Percentiles rank a stretch among this genome's conserved stretches.
These are phyloP conservation scores for Tupiocoris notatus DNA, from an alignment of 2,888 invertebrate genomes.

Conservation along the genomic window DNA sequence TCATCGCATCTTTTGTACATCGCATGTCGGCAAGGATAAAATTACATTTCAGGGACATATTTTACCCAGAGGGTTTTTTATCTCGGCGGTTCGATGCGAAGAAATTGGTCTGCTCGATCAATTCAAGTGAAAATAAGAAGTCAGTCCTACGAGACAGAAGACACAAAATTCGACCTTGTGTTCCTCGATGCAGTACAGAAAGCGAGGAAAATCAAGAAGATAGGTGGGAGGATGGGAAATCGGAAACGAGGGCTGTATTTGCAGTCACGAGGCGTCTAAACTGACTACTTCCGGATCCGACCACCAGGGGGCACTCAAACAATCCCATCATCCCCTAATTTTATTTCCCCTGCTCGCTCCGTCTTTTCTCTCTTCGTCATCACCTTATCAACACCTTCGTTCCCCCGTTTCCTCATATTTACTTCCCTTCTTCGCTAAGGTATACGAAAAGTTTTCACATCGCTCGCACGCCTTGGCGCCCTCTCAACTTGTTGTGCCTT, in stretches of 20 bases:
- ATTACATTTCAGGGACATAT: too few species aligned
- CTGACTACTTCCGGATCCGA: slow-evolving; percentile 38
- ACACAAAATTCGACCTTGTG: background rate
- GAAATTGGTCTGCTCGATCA: too few species aligned
- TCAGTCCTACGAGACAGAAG: background rate
- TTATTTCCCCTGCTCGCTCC: slow-evolving; percentile 27
- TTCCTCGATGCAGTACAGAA: background rate
- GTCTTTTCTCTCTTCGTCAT: slow-evolving; percentile 16
- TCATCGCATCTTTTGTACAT: too few species aligned
- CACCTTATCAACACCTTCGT: background rate
- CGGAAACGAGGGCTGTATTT: slow-evolving; percentile 25
- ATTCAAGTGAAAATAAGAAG: too few species aligned
- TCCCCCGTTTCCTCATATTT: too few species aligned
- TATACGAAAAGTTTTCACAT: background rate
- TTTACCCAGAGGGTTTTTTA: too few species aligned
- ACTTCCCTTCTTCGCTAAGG: background rate
- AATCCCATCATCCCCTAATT: slow-evolving; percentile 39
- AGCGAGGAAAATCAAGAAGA: background rate
- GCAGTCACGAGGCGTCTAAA: slow-evolving; percentile 41
- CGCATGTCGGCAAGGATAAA: too few species aligned
- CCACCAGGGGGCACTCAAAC: slow-evolving; percentile 39
- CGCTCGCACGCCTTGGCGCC: background rate
- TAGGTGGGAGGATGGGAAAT: background rate
- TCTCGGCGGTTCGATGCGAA: too few species aligned
- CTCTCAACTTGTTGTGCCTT: background rate